These are phyloP conservation scores for Meteorus colon DNA, from an alignment of 2,888 invertebrate species.

Conservation along the genomic window DNA sequence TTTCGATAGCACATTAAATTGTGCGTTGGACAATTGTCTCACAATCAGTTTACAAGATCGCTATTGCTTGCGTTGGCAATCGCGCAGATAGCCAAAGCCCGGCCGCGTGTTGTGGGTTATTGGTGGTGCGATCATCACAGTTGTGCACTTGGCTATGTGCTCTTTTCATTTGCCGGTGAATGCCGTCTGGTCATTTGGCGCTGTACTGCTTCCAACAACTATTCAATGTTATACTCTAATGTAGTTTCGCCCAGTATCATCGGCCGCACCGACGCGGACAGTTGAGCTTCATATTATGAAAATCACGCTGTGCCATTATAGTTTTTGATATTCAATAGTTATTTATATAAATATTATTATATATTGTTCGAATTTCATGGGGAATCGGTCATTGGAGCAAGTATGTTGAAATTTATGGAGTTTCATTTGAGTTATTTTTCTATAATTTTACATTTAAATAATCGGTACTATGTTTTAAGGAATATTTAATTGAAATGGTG, in stretches of 20 bases:
- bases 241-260: constrained; percentile 5
- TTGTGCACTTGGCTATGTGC: neutral
- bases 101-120: neutral
- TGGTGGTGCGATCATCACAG: neutral
- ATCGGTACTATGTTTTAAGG: neutral
- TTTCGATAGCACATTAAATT: too few relatives aligned
- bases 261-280: constrained; percentile 3
- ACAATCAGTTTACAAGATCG: neutral
- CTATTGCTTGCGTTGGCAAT: neutral
- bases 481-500: too few relatives aligned
- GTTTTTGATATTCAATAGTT: too few relatives aligned
- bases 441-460: neutral
- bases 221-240: neutral
- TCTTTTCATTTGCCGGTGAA: constrained; percentile 1
- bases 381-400: too few relatives aligned
- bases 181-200: constrained; percentile 22
- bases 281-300: neutral
- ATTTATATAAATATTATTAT: too few relatives aligned
- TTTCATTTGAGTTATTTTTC: neutral
- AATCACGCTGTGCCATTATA: neutral
- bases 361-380: too few relatives aligned
- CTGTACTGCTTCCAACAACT: constrained; percentile 1
- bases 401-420: neutral
- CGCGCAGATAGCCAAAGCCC: neutral
- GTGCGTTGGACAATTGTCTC: too few relatives aligned